Evolutionary conservation across 2,797 vertebrate genomes (phyloP), one percentile per base, ranked within the genome.

Genomic region (Sebastiscus tertius): DNA sequence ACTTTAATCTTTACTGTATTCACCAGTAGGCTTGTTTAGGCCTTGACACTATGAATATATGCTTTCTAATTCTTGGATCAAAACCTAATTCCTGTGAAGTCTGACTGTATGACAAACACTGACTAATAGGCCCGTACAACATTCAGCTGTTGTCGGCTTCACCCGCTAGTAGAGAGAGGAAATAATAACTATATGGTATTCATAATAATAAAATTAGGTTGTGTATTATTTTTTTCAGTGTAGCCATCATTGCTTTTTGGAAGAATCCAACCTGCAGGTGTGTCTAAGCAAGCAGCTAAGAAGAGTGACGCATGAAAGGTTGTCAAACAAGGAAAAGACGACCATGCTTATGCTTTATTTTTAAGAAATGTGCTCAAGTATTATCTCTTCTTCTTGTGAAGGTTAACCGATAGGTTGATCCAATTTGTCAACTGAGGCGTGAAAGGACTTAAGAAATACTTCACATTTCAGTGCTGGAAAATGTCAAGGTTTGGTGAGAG

Each of bases 381-480:
- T 95, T 92, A 95, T 93, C 91, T 93, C 88, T 89, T 93, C 87
- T 91, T 92, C 83, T 92, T 81, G 87, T 94, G 94, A 95, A 95
- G 94, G 93, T 95, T 94, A 95, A 95, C 93, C 85, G 87, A 95
- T 93, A 94, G 93, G 90, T 94, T 95, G 93, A 96, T 95, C 94
- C 93, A 95, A 94, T 95, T 95, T 95, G 93, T 95, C 93, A 88
- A 90, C 80, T 83, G 86, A 94, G 75, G 89, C 92, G 83, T 93
- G 92, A 95, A 95, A 94, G 83, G 92, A 93, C 92, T 95, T 94
- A 92, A 92, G 90, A 95, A 95, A 95, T 94, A 94, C 91, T 94
- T 94, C 91, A 93, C 88, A 92, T 93, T 93, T 88, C 88, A 81
- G 87, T 80, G 89, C 75, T 72, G 82, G 85, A 77, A 95, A 95